These are phyloP conservation scores for Lepidostoma basale DNA, from an alignment of 1,140 invertebrate genomes.

Conservation along the genomic window DNA sequence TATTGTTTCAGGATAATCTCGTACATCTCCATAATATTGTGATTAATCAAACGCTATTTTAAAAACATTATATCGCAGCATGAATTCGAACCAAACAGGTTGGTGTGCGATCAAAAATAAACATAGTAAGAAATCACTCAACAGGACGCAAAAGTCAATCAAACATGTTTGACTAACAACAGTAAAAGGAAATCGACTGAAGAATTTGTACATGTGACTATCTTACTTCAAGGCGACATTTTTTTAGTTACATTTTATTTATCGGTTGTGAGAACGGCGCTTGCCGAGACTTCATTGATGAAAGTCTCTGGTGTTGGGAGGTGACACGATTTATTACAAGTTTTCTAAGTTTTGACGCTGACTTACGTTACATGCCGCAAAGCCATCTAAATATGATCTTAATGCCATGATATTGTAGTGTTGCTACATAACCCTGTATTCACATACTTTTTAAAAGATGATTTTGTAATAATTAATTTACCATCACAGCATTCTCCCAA, in stretches of 20 bases:
- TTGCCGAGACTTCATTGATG: too few relatives aligned
- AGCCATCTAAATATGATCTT: too few relatives aligned
- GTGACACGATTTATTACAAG: too few relatives aligned
- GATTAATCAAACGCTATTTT: conserved; percentile 30
- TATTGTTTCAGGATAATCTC: conserved; percentile 29
- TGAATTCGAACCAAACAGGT: conserved; percentile 18
- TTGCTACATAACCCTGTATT: too few relatives aligned
- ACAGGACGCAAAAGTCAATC: conserved; percentile 23
- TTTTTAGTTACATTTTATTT: background rate
- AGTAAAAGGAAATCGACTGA: background rate
- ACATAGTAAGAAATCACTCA: conserved; percentile 12
- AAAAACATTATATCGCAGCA: conserved; percentile 24
- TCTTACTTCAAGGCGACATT: background rate
- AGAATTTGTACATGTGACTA: background rate
- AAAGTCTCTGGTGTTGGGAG: too few relatives aligned
- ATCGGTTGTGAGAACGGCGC: too few relatives aligned
- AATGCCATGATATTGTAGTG: too few relatives aligned
- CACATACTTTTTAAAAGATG: too few relatives aligned
- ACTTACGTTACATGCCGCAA: too few relatives aligned
- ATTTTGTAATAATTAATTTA: too few relatives aligned
- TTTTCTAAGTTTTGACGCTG: too few relatives aligned
- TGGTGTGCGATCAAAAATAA: background rate
- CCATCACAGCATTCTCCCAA: too few relatives aligned
- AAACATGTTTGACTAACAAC: background rate
- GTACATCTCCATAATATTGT: conserved; percentile 27